phyloP scores from a whole-genome alignment of 1,140 invertebrate species.

The Procambarus virginalis region DNA sequence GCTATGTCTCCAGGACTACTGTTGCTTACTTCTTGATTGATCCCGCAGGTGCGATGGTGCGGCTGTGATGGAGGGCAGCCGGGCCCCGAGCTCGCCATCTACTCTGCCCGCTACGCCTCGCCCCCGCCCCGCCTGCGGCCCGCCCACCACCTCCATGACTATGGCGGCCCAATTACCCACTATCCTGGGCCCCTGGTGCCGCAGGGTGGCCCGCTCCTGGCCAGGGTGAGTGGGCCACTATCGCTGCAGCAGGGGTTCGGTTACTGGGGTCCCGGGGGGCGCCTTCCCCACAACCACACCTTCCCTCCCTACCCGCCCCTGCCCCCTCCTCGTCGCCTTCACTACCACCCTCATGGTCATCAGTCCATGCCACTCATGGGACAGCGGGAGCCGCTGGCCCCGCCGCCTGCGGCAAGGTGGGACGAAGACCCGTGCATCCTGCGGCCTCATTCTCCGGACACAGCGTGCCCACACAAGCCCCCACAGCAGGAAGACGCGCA shows the following conservation, averaged over 20 bases:
- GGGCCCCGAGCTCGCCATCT: constrained; percentile 52
- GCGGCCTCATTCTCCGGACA: constrained; percentile 52
- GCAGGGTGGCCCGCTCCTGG: constrained; percentile 16
- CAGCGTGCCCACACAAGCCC: constrained; percentile 52
- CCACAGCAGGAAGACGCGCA: constrained; percentile 53
- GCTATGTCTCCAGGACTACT: too few relatives aligned
- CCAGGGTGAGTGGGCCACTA: constrained; percentile 17
- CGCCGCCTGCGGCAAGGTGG: constrained; percentile 48
- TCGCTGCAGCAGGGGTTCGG: constrained; percentile 36
- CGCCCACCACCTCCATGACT: constrained; percentile 27
- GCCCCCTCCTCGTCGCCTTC: constrained; percentile 31
- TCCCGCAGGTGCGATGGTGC: constrained; percentile 46
- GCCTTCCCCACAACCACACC: constrained; percentile 11
- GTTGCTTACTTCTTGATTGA: background rate
- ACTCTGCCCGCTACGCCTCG: constrained; percentile 56
- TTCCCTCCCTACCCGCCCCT: constrained; percentile 29
- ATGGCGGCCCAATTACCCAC: background rate
- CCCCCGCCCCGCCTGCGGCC: constrained; percentile 35
- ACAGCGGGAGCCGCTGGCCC: constrained; percentile 26
- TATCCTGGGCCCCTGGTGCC: background rate
- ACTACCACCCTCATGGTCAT: constrained; percentile 54
- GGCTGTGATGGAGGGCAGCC: constrained; percentile 44
- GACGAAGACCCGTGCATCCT: constrained; percentile 66
- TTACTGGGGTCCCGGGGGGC: background rate
- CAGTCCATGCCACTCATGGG: constrained; percentile 35